phyloP scores from a whole-genome alignment of 1,140 invertebrate genomes.

The Neotoxoptera formosana region DNA sequence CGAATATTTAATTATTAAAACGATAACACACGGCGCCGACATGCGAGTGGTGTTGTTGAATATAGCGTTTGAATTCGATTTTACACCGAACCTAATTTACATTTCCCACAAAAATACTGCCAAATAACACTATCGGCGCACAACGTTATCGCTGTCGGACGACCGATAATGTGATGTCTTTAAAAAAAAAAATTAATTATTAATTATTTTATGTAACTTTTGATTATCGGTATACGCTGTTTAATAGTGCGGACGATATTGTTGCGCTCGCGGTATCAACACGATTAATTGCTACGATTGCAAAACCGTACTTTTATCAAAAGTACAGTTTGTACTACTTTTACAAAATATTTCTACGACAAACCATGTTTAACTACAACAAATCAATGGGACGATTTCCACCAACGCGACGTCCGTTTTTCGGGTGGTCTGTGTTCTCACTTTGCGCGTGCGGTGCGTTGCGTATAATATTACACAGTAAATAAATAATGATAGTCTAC shows the following conservation, averaged over 20 bases:
- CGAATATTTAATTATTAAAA: neutral
- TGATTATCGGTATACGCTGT: neutral
- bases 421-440: neutral
- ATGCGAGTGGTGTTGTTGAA: neutral
- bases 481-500: slow-evolving; percentile 22
- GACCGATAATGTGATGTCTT: neutral
- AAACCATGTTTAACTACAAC: neutral
- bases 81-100: neutral
- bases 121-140: neutral
- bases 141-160: neutral
- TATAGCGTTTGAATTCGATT: neutral
- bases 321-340: neutral
- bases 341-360: neutral
- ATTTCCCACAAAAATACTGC: neutral
- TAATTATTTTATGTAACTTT: neutral
- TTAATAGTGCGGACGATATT: neutral
- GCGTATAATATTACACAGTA: neutral
- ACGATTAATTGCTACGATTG: neutral
- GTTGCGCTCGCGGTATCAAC: neutral
- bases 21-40: neutral
- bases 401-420: neutral
- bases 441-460: neutral
- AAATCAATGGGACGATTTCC: neutral
- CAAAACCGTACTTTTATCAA: neutral
- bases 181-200: neutral